These are phyloP conservation scores for Strigamia transsilvanica DNA, from an alignment of 2,888 invertebrate species.

Conservation along the genomic window DNA sequence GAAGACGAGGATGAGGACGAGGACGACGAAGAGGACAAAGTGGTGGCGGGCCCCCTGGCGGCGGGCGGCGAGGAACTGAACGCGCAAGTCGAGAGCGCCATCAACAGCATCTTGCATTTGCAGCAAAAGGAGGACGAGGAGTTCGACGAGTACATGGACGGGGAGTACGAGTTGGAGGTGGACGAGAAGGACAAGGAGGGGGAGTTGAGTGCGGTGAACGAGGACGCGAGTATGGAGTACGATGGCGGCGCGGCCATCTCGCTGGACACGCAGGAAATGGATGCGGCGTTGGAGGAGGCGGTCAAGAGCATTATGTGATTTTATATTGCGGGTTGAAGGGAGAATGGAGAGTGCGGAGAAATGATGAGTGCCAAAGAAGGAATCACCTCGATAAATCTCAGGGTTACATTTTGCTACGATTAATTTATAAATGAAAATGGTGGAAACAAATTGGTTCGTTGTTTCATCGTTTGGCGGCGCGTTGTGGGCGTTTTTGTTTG, in stretches of 20 bases:
- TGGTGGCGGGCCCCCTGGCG: background rate
- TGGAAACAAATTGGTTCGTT: too few relatives aligned
- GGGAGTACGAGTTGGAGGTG: constrained; percentile 50
- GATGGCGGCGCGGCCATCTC: background rate
- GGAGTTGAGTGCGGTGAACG: constrained; percentile 54
- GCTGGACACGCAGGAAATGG: constrained; percentile 54
- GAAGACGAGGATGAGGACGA: constrained; percentile 54
- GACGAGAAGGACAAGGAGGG: constrained; percentile 56
- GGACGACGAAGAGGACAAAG: constrained; percentile 2
- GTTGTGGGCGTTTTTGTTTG: too few relatives aligned
- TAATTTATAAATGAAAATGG: background rate
- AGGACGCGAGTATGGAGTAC: constrained; percentile 54
- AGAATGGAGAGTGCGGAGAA: too few relatives aligned
- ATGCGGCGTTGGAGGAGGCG: constrained; percentile 56
- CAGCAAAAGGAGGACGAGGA: constrained; percentile 61
- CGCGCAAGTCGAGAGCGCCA: constrained; percentile 81
- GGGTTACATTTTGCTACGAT: constrained; percentile 7
- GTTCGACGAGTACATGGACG: constrained; percentile 51
- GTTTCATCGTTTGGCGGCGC: too few relatives aligned
- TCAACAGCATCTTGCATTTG: constrained; percentile 79
- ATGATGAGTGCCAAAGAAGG: constrained; percentile 33
- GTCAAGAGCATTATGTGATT: constrained; percentile 56
- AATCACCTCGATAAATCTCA: constrained; percentile 28
- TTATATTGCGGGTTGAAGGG: background rate
- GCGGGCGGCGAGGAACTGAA: constrained; percentile 63